These are phyloP conservation scores for Eptesicus fuscus DNA, from an alignment of 2,113 vertebrate genomes.

Conservation along the genomic window DNA sequence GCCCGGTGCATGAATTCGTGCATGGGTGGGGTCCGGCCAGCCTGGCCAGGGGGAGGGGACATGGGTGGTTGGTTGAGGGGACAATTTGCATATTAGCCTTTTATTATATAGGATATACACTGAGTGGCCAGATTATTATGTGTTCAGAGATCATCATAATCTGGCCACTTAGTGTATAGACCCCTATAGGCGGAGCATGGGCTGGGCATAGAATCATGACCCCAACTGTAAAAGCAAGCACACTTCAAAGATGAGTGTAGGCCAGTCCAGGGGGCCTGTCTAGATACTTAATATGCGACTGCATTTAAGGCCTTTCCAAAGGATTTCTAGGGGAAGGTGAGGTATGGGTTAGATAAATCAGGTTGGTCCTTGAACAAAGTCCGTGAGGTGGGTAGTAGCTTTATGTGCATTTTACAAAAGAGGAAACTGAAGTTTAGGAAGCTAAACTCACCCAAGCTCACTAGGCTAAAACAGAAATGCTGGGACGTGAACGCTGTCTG, in stretches of 20 bases:
- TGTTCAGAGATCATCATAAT: no score
- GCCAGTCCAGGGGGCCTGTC: neutral
- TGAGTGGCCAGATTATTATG: no score
- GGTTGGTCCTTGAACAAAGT: neutral
- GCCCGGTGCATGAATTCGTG: no score
- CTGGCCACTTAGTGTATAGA: no score
- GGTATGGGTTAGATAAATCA: neutral
- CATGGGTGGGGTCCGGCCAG: no score
- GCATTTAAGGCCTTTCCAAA: neutral
- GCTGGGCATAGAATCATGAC: neutral
- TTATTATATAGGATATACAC: no score
- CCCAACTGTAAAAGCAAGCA: neutral
- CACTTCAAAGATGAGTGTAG: neutral
- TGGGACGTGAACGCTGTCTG: neutral
- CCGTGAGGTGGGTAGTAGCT: neutral
- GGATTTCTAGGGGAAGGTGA: neutral
- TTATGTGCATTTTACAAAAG: neutral
- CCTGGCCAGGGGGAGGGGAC: no score
- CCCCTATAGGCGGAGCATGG: neutral
- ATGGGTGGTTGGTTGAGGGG: no score
- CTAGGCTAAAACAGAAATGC: neutral
- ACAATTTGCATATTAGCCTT: no score
- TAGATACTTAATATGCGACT: neutral
- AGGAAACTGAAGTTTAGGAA: neutral
- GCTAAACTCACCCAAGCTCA: neutral